Conservation (phyloP, 2,797 vertebrate genomes). For the Sitta carolinensis region DNA sequence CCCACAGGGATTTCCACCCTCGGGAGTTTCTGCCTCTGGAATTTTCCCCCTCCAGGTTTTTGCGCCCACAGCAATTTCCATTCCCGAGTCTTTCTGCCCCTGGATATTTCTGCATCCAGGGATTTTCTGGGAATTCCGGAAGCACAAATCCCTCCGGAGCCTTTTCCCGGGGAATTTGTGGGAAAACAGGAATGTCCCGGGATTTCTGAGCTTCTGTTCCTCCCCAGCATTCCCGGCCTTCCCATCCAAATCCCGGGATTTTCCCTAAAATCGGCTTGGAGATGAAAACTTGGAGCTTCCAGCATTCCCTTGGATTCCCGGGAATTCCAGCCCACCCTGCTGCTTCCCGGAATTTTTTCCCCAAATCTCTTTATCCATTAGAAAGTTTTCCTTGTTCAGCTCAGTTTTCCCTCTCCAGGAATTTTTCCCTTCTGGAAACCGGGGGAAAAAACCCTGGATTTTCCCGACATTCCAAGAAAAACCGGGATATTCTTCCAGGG, state of each 20-base stretch:
- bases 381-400: not conserved
- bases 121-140: not conserved
- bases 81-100: not conserved
- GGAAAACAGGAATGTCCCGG: not conserved
- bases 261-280: not conserved
- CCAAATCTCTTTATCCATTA: not conserved
- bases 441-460: not conserved
- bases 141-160: not conserved
- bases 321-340: not conserved
- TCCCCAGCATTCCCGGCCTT: not conserved
- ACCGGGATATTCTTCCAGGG: fast-evolving
- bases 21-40: not conserved
- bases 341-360: fast-evolving
- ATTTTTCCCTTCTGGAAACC: not conserved
- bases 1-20: too few relatives aligned
- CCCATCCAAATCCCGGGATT: not conserved
- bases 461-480: not conserved
- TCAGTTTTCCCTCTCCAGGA: not conserved
- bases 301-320: not conserved
- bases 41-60: not conserved
- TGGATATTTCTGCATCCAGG: not conserved
- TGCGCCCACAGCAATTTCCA: not conserved
- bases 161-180: not conserved
- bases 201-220: not conserved
- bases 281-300: not conserved